Percentiles rank a stretch among this genome's conserved stretches.
Conservation (phyloP, 1,140 invertebrate genomes). For the Zaprionus vittiger region DNA sequence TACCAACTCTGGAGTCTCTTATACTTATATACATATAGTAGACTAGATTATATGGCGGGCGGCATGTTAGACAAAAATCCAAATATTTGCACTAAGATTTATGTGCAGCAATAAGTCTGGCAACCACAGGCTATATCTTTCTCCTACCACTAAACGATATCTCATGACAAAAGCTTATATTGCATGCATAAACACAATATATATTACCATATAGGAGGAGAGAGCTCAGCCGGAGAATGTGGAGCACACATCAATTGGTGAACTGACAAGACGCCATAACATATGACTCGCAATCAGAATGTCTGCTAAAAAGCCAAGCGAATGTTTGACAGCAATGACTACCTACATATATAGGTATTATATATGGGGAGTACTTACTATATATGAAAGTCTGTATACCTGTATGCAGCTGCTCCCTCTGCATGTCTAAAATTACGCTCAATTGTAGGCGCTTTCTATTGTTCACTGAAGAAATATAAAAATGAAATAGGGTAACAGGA, state of each 20-base stretch:
- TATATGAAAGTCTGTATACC: background rate
- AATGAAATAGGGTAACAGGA: constrained; percentile 6
- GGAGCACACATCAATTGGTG: constrained; percentile 33
- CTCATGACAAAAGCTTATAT: constrained; percentile 54
- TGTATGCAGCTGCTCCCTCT: constrained; percentile 14
- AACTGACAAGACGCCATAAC: constrained; percentile 35
- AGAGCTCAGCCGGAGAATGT: constrained; percentile 13
- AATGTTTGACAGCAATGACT: constrained; percentile 40
- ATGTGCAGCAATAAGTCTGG: constrained; percentile 10
- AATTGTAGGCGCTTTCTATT: constrained; percentile 45
- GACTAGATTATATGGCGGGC: background rate
- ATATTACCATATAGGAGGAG: constrained; percentile 64
- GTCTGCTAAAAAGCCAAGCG: constrained; percentile 64
- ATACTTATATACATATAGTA: background rate
- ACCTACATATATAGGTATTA: background rate
- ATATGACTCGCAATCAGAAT: constrained; percentile 42
- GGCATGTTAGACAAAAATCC: background rate
- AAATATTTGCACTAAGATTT: constrained; percentile 11
- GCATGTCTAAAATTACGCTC: constrained; percentile 68
- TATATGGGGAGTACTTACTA: constrained; percentile 3
- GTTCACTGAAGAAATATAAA: constrained; percentile 24
- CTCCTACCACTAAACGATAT: constrained; percentile 40
- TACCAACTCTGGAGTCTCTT: constrained; percentile 9
- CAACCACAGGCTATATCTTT: constrained; percentile 22
- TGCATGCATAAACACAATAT: constrained; percentile 66